Evolutionary conservation across 2,113 vertebrate genomes (phyloP), one percentile per base, ranked within the genome.

Genomic region (Entelurus aequoreus): DNA sequence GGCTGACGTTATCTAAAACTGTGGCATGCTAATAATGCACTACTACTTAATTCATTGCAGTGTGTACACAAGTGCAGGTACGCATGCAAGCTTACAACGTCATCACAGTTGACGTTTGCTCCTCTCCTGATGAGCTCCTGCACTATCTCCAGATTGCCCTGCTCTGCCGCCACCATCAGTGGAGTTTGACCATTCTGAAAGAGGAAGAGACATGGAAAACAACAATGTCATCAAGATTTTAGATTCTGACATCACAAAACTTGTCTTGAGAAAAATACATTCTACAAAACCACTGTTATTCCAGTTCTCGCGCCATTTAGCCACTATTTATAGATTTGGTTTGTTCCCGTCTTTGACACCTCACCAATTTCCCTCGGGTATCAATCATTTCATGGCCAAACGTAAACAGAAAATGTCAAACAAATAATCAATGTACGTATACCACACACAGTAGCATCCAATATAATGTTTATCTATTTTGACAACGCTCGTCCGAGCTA

Each of bases 91-190:
- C 84, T 89, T 89, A 99, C 97, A 78, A 93, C 81, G 76, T 99
- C 97, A 54, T 99, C 97, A 78, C 97, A 87, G 85, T 98, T 93
- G 75, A 96, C 90, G 9, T 94, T 96, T 61, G 96, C 94, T 69
- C 96, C 94, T 62, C 94, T 96, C 80, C 85, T 93, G 56, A 99
- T 92, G 72, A 99, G 87, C 68, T 99, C 97, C 73, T 95, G 94
- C 62, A 94, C 90, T 7, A 99, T 97, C 77, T 98, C 95, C 82
- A 99, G 78, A 75, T 89, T 96, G 77, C 97, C 97, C 85, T 94
- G 95, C 68, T 99, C 96, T 51, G 96, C 92, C 2, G 96, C 94
- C 77, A 99, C 72, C 96, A 99, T 99, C 74, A 99, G 83, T 0
- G 95, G 92, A 70, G 97, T 99, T 89, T 97, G 96, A 60, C 97